These are phyloP conservation scores for Agrotis ipsilon DNA, from an alignment of 2,888 invertebrate species.

Conservation along the genomic window DNA sequence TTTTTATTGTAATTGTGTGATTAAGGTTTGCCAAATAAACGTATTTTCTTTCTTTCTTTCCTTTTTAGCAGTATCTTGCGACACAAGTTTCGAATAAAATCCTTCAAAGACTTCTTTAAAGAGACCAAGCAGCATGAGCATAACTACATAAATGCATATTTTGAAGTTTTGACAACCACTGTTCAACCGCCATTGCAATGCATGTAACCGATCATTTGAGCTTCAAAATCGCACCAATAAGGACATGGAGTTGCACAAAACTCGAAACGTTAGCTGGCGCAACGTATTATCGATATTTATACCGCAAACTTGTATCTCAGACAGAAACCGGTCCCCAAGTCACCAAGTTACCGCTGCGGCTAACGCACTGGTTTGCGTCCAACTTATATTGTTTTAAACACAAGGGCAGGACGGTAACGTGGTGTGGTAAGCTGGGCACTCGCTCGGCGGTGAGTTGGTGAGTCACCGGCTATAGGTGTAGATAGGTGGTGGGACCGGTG, in stretches of 20 bases:
- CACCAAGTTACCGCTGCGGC: conserved; percentile 58
- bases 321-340: conserved; percentile 64
- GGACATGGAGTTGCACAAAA: conserved; percentile 57
- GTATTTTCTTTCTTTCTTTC: no score
- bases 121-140: no score
- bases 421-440: conserved; percentile 49
- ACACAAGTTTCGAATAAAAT: no score
- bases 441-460: conserved; percentile 69
- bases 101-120: no score
- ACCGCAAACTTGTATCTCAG: conserved; percentile 62
- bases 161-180: conserved; percentile 35
- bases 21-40: no score
- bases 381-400: conserved; percentile 63
- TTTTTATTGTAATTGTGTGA: no score
- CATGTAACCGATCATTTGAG: conserved; percentile 49
- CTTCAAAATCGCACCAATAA: conserved; percentile 49
- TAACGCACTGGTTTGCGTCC: conserved; percentile 67
- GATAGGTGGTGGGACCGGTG: conserved; percentile 63
- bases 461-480: conserved; percentile 69
- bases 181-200: conserved; percentile 35
- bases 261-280: conserved; percentile 57
- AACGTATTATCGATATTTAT: conserved; percentile 61
- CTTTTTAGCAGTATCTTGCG: no score
- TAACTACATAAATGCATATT: no score
- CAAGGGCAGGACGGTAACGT: conserved; percentile 62